Percentiles rank a stretch among this genome's conserved stretches.
Conservation (phyloP, 2,113 vertebrate genomes). For the Choloepus hoffmanni region DNA sequence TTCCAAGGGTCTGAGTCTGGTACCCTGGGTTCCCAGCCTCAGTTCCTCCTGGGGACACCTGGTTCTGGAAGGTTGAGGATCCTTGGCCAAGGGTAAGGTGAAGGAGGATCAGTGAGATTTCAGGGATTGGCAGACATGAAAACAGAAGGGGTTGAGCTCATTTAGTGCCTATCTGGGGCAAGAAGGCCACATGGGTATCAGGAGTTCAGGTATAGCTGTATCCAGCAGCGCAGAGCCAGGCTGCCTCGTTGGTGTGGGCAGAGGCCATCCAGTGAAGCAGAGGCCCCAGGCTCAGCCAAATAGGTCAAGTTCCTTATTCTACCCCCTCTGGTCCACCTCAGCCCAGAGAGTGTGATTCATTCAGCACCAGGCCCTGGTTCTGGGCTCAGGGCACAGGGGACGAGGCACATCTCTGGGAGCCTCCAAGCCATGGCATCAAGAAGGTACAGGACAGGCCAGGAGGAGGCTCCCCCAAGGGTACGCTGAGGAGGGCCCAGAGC, state of each 20-base stretch:
- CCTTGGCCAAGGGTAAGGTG: background rate
- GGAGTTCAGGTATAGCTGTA: slow-evolving; percentile 46
- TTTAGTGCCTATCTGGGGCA: slow-evolving; percentile 7
- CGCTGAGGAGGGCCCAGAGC: accelerated
- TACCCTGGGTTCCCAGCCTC: background rate
- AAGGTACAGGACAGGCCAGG: background rate
- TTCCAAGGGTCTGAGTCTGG: background rate
- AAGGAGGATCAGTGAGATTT: background rate
- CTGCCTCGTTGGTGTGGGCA: accelerated
- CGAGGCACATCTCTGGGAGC: background rate
- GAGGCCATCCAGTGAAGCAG: background rate
- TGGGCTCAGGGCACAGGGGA: background rate
- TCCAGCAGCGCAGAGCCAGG: slow-evolving; percentile 40
- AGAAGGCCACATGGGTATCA: background rate
- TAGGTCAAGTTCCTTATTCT: background rate
- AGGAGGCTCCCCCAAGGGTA: background rate
- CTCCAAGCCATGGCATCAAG: background rate
- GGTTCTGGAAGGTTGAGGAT: background rate
- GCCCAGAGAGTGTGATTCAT: background rate
- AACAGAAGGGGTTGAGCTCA: background rate
- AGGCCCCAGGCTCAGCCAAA: background rate
- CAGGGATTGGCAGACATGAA: background rate
- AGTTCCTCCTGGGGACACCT: background rate
- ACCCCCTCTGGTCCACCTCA: background rate
- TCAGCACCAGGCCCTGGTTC: background rate